phyloP scores from a whole-genome alignment of 2,888 invertebrate genomes.

The Augiades crinisus region DNA sequence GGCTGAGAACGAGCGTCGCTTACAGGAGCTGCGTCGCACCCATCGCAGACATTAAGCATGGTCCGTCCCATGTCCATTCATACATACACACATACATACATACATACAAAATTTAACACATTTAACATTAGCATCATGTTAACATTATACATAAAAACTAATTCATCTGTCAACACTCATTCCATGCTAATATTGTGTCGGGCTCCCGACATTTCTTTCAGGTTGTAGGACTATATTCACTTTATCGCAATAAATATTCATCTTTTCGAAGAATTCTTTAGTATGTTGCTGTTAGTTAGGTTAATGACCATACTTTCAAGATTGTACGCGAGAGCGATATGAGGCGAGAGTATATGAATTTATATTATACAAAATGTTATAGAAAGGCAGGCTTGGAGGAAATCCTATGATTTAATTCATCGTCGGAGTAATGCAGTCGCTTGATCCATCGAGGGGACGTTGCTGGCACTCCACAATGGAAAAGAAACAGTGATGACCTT shows the following conservation, averaged over 20 bases:
- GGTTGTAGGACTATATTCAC: constrained; percentile 38
- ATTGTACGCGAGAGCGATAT: constrained; percentile 37
- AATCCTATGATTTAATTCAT: constrained; percentile 75
- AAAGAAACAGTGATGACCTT: constrained; percentile 21
- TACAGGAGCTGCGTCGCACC: constrained; percentile 86
- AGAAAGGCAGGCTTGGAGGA: constrained; percentile 79
- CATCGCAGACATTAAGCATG: constrained; percentile 77
- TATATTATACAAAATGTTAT: constrained; percentile 78
- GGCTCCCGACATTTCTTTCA: constrained; percentile 60
- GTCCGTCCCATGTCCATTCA: constrained; percentile 63
- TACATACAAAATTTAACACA: constrained; percentile 30
- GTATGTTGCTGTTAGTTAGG: constrained; percentile 30
- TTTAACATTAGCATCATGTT: constrained; percentile 23
- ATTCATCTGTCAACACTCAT: constrained; percentile 34
- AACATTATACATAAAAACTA: constrained; percentile 29
- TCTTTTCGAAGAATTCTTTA: constrained; percentile 17
- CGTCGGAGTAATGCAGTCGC: constrained; percentile 66
- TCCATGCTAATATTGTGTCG: constrained; percentile 50
- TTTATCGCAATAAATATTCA: constrained; percentile 9
- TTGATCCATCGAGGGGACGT: constrained; percentile 51
- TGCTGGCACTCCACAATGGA: constrained; percentile 47
- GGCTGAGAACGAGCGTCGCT: constrained; percentile 91
- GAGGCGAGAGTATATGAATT: constrained; percentile 52
- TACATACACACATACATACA: constrained; percentile 30
- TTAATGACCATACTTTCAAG: constrained; percentile 51